Conservation (phyloP, 2,888 invertebrate genomes). For the Minunthozetes semirufus region DNA sequence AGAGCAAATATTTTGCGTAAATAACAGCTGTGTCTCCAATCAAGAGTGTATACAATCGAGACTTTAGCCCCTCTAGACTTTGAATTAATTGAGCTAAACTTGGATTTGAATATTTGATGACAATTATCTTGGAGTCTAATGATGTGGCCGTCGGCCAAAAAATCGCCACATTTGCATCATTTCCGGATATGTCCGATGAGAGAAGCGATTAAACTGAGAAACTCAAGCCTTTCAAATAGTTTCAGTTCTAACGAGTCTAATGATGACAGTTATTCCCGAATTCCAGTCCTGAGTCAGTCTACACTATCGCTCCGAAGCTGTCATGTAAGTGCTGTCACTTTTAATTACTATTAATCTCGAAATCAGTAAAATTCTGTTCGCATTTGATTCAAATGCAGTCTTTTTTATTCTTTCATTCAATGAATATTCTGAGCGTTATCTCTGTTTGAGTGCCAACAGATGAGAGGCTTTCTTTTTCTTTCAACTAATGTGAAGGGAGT, state of each 20-base stretch:
- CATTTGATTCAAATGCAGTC: too few species aligned
- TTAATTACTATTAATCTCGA: neutral
- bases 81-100: too few species aligned
- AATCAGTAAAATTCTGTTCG: neutral
- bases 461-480: neutral
- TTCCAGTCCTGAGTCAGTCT: constrained; percentile 35
- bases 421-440: too few species aligned
- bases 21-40: too few species aligned
- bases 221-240: constrained; percentile 26
- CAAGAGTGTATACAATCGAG: neutral
- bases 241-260: neutral
- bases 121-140: neutral
- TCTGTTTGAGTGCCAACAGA: too few species aligned
- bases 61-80: too few species aligned
- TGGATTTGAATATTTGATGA: neutral
- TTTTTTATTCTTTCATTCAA: too few species aligned
- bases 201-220: constrained; percentile 39
- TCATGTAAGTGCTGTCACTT: constrained; percentile 38
- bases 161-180: constrained; percentile 36
- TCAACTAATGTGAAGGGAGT: neutral
- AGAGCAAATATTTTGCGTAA: too few species aligned
- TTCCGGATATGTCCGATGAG: constrained; percentile 42
- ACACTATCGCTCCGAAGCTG: constrained; percentile 35
- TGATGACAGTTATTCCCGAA: constrained; percentile 19
- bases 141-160: constrained; percentile 10